Evolutionary conservation across 2,113 vertebrate genomes (phyloP).

Genomic region (Taurulus bubalis): DNA sequence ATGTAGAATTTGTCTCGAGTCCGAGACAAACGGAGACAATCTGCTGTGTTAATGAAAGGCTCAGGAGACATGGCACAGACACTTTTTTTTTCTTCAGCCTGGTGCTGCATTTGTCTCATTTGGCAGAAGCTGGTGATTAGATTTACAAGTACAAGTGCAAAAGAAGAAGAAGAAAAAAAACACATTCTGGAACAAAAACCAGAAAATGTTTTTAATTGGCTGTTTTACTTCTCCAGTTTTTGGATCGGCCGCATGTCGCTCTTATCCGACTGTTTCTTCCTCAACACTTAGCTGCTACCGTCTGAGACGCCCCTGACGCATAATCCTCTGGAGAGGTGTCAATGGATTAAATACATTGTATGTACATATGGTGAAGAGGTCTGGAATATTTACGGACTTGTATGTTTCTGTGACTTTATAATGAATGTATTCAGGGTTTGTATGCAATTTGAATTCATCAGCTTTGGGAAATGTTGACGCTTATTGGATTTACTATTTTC

Average conservation of each 20-base stretch:
- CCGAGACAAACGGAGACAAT: constrained; percentile 60
- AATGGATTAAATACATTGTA: not conserved
- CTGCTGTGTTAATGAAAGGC: constrained; percentile 72
- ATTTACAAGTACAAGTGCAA: constrained; percentile 57
- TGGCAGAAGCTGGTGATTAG: constrained; percentile 67
- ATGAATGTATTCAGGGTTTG: not conserved
- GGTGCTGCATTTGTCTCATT: constrained; percentile 64
- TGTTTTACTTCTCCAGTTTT: constrained; percentile 7
- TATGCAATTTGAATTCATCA: not conserved
- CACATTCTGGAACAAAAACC: constrained; percentile 44
- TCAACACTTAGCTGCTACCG: constrained; percentile 4
- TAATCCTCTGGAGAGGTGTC: constrained; percentile 20
- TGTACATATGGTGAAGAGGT: not conserved
- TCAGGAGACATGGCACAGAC: constrained; percentile 49
- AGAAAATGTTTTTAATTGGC: constrained; percentile 44
- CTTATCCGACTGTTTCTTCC: not conserved
- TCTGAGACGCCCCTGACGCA: constrained; percentile 14
- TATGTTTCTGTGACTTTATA: not conserved
- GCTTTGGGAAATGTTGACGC: not conserved
- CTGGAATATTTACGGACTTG: not conserved
- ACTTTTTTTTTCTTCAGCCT: constrained; percentile 53
- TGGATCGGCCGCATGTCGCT: constrained; percentile 5
- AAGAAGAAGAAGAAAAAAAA: not conserved
- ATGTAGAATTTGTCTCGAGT: constrained; percentile 54
- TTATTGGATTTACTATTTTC: not conserved